These are phyloP conservation scores for Nephrotoma guestfalica DNA, from an alignment of 2,888 invertebrate genomes.

Conservation along the genomic window DNA sequence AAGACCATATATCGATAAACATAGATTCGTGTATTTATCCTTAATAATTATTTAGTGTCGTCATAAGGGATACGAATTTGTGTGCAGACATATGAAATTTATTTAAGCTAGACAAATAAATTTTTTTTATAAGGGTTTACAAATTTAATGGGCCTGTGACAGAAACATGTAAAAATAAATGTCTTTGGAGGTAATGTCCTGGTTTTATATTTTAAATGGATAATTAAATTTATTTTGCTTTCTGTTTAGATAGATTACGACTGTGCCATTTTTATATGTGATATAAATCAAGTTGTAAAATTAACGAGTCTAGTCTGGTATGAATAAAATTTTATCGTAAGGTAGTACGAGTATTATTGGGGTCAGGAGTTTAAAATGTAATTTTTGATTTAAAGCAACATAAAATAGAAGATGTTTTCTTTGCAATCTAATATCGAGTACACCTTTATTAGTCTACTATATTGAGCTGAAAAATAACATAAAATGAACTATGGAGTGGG, in stretches of 20 bases:
- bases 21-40: background rate
- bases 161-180: no score
- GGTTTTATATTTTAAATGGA: background rate
- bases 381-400: background rate
- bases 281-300: background rate
- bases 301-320: background rate
- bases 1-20: background rate
- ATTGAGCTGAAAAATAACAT: no score
- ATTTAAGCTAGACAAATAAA: background rate
- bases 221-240: background rate
- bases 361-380: background rate
- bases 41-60: background rate
- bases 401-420: background rate
- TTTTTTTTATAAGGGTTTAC: background rate
- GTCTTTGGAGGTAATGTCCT: no score
- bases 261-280: background rate
- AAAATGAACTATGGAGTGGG: no score
- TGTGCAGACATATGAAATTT: no score
- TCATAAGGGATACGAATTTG: no score
- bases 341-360: background rate
- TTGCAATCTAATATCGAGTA: background rate
- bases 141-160: background rate
- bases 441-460: no score
- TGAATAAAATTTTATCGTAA: background rate
- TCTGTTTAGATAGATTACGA: background rate